Base-by-base conservation (phyloP, 2,113 vertebrate species). In the Colossoma macropomum region DNA sequence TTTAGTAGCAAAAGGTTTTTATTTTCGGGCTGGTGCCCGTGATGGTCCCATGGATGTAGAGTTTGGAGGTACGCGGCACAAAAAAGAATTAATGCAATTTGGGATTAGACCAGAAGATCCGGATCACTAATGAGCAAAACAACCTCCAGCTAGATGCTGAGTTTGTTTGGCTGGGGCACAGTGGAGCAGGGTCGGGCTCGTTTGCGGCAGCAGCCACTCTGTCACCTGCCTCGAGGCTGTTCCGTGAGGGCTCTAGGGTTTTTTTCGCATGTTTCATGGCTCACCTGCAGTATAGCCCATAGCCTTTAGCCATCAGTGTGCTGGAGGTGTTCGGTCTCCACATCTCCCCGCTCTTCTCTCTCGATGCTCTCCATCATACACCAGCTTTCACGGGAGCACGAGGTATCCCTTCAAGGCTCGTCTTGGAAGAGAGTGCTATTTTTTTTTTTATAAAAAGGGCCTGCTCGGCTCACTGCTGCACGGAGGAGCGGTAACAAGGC, bases 171-270 rank as follows among this genome's bases (percentile, higher is more conserved):
- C 30, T 1, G 12, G 68, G 63, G 25, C 30, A 25, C 25, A 38
- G 63, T 76, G 17, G 63, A 75, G 25, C 38, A 80, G 66, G 79
- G 71, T 73, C 38, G 60, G 48, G 82, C 70, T 77, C 62, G 38
- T 78, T 80, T 79, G 27, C 68, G 75, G 41, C 79, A 27, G 19
- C 21, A 32, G 56, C 54, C 76, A 75, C 70, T 12, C 38, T 78
- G 52, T 70, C 68, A 81, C 62, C 68, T 80, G 68, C 38, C 82
- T 79, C 48, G 54, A 54, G 77, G 83, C 59, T 79, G n/a, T 79
- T 71, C 38, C 75, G 27, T 74, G 59, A 60, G 75, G 82, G 75
- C 65, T 17, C 71, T 70, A 41, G 75, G 27, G 60, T 68, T 17
- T 74, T 81, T 77, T 84, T 75, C 50, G 7, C 78, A 81, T 71